Base-by-base conservation (phyloP, 2,113 vertebrate species). In the Microtus montanus region DNA sequence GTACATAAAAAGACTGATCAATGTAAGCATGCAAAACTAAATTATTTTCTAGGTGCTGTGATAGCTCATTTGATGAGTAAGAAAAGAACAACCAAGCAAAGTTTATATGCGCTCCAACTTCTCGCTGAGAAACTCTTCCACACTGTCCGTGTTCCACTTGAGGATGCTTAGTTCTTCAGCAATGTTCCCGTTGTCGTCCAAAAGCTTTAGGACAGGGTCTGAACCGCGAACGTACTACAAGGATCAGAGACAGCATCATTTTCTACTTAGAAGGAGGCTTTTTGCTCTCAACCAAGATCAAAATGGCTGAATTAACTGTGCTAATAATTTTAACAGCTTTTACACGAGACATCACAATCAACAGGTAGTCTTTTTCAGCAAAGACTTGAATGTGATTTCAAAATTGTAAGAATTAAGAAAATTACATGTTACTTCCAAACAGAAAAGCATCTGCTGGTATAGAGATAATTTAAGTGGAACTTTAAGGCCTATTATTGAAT, bases 91-190 rank as follows among this genome's bases (percentile, higher is more conserved):
- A 95, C 41, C 82, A 97, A 97, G 87, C 70, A 79, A 92, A 80
- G 90, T 97, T 98, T 99, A 99, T 95, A 99, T 96, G 78, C 98
- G 99, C 6, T 99, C 99, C 96, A 99, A 97, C 96, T 99, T 99
- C 98, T 99, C 99, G 96, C 99, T 99, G 35, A 99, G 98, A 96
- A 99, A 99, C 98, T 99, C 99, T 98, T 99, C 99, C 54, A 99
- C 99, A 0, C 99, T 99, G 98, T 99, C 99, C 7, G 99, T 99
- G 98, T 99, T 99, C 99, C 99, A 99, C 96, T 99, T 99, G 98
- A 99, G 99, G 98, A 99, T 99, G 99, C 99, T 99, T 94, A 99
- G 98, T 79, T 99, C 99, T 97, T 99, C 99, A 95, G 99, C 99
- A 75, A 99, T 99, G 99, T 99, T 99, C 99, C 99, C 99, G 85